Base-by-base conservation (phyloP, 2,888 invertebrate species). In the Mycogona germanica region DNA sequence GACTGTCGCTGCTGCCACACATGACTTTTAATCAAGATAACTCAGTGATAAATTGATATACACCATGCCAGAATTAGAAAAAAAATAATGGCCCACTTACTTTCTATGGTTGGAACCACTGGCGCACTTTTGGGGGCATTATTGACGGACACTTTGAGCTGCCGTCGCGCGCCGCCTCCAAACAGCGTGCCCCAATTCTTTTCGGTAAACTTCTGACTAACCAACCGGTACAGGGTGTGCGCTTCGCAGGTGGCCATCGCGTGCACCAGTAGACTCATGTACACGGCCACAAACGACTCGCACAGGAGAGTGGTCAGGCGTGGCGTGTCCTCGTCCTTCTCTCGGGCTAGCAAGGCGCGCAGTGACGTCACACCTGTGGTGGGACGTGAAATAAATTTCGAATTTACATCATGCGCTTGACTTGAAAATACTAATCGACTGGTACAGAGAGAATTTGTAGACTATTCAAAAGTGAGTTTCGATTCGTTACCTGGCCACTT, bases 301-400 rank as follows among this genome's bases (percentile, higher is more conserved):
- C 88, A 84, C 21, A 99, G 75, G 9, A 99, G 74, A 25, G 96
- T 84, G 61, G 87, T 87, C 47, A 98, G 74, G 58, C 88, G 83
- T 0, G 97, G 97, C 2, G 91, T 84, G 65, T 89, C 88, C 64
- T 92, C 91, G 65, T 98, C 97, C 60, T 92, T 89, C 63, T 96
- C 96, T 23, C 93, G 77, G 0, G 89, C 85, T 5, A 98, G 73
- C 40, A 98, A 74, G 0, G 93, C 88, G 26, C 95, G 78, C 38
- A 98, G 74, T 55, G 88, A 89, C 0, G 93, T 88, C 0, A 97
- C 96, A 12, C 97, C 95, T 75, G 61, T 5, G 59, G 58, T 14
- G 47, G 50, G 55, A 46, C 46, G 40, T 57, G 35, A n/a, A 4
- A 3, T 2, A 19, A 1, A 14, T 35, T 35, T 12, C 12, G 12